Percentiles rank a stretch among this genome's conserved stretches.
phyloP scores from a whole-genome alignment of 1,140 invertebrate genomes.

The Eubasilissa regina region DNA sequence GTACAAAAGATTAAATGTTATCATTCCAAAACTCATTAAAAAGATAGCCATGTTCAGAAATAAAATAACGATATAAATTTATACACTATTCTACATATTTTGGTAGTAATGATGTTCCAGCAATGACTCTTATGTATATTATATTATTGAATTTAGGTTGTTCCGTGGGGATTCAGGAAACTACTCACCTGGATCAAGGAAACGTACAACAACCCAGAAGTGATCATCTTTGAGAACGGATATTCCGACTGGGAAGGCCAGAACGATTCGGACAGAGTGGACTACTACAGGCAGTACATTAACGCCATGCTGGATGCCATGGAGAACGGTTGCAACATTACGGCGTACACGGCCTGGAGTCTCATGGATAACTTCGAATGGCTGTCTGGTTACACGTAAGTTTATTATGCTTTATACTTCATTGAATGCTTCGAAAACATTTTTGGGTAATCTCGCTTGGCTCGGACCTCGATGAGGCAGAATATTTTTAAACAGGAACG shows the following conservation, averaged over 20 bases:
- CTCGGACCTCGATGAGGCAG: no score
- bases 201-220: conserved; percentile 74
- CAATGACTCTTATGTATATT: not conserved
- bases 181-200: conserved; percentile 74
- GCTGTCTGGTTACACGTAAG: conserved; percentile 68
- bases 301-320: conserved; percentile 61
- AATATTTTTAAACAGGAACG: conserved; percentile 61
- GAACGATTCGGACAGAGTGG: conserved; percentile 71
- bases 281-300: conserved; percentile 68
- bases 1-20: no score
- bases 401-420: not conserved
- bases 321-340: conserved; percentile 62
- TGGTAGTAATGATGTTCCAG: no score
- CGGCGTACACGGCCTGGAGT: conserved; percentile 76
- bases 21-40: no score
- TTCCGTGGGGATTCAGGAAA: conserved; percentile 64
- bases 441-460: no score
- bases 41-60: no score
- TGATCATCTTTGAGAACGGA: conserved; percentile 82
- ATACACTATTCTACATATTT: no score
- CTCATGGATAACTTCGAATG: conserved; percentile 80
- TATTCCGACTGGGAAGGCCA: conserved; percentile 70
- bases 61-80: no score
- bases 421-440: no score
- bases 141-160: conserved; percentile 54